Conservation (phyloP, 1,140 invertebrate species). For the Tribolium madens region DNA sequence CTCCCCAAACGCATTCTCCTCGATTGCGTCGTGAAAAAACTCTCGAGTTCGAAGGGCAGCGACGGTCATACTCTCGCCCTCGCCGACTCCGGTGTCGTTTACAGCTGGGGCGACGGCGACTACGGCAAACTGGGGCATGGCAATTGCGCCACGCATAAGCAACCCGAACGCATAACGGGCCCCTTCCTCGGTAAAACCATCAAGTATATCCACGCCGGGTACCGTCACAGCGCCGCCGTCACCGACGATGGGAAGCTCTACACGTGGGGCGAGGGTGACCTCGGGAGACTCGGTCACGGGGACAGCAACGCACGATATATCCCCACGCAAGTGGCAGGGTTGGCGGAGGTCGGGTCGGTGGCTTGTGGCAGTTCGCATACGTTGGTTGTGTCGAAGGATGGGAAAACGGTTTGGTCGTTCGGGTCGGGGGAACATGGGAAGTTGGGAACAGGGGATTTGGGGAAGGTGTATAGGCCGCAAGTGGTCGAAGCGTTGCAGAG, state of each 20-base stretch:
- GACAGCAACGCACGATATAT: slow-evolving; percentile 69
- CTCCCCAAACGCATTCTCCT: slow-evolving; percentile 83
- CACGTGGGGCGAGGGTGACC: slow-evolving; percentile 76
- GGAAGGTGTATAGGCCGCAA: slow-evolving; percentile 72
- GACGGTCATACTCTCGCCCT: slow-evolving; percentile 96
- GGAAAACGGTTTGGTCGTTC: slow-evolving; percentile 76
- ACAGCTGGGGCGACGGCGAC: slow-evolving; percentile 97
- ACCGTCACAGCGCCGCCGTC: slow-evolving; percentile 73
- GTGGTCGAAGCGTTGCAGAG: slow-evolving; percentile 75
- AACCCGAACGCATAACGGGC: slow-evolving; percentile 68
- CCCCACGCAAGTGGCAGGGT: slow-evolving; percentile 72
- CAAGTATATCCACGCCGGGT: slow-evolving; percentile 73
- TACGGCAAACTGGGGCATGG: slow-evolving; percentile 92
- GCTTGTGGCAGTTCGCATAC: slow-evolving; percentile 77
- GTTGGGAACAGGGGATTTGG: slow-evolving; percentile 73
- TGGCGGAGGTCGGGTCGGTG: slow-evolving; percentile 72
- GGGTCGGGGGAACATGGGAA: slow-evolving; percentile 74
- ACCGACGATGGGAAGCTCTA: slow-evolving; percentile 71
- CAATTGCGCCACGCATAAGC: slow-evolving; percentile 71
- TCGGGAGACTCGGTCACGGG: slow-evolving; percentile 73
- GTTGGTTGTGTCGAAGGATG: slow-evolving; percentile 73
- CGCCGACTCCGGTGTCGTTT: slow-evolving; percentile 92
- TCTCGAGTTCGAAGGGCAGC: slow-evolving; percentile 70
- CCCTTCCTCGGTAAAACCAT: slow-evolving; percentile 68
- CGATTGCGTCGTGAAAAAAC: slow-evolving; percentile 59